Evolutionary conservation across 1,140 invertebrate species (phyloP), one percentile per base, ranked within the genome.

Genomic region (Muscidifurax raptorellus): DNA sequence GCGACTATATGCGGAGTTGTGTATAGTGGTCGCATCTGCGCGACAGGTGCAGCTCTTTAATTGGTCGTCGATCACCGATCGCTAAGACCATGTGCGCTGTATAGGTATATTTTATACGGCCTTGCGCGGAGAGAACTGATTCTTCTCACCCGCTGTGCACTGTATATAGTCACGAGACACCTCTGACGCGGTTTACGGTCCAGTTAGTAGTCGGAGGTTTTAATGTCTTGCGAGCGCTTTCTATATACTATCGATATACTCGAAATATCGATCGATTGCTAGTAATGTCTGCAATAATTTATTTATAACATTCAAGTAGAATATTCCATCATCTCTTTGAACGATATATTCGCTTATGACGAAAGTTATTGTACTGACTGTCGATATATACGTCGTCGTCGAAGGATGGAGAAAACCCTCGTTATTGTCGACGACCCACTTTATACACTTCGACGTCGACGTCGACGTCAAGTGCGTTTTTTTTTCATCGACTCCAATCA

Each of bases 51-150:
- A 59, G 6, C 15, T 59, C 47, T 75, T 74, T 75, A 75, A 74
- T 82, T 75, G 80, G 47, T 4, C 52, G 2, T 82, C 36, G 36
- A 75, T 81, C 79, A 72, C 25, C 36, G 44, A 47, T 47, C n/a
- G n/a, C n/a, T n/a, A n/a, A 3, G 64, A 10, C 64, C n/a, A n/a
- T 66, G n/a, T 12, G n/a, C 22, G 64, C 22, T 2, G 44, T 47
- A 47, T 47, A n/a, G n/a, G 15, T 47, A 10, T 18, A 47, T 59
- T 59, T 59, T 59, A 59, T n/a, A 7, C 22, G 22, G 52, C 52
- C 52, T 59, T 59, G 52, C 5, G 47, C 32, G 5, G 2, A 6
- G 32, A 40, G 18, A 59, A 59, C 52, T 59, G 22, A 59, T 22
- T n/a, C 18, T n/a, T 59, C 22, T 59, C 52, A 22, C 52, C 18